A percentile compares a stretch with the other conserved stretches of the same genome.
phyloP scores from a whole-genome alignment of 2,113 vertebrate genomes.

The Rhinogobius similis region DNA sequence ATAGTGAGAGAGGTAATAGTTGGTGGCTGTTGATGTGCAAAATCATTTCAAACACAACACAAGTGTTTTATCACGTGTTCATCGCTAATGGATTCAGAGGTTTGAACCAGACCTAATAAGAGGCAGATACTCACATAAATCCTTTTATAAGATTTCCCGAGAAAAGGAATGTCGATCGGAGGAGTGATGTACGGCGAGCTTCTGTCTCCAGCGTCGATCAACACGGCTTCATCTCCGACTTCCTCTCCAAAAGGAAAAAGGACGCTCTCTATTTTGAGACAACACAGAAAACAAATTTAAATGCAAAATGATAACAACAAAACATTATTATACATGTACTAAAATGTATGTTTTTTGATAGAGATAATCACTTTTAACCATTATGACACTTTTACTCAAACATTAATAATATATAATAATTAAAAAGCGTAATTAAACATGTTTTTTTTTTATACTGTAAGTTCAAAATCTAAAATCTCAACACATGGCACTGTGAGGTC shows the following conservation, averaged over 20 bases:
- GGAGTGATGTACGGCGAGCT: conserved; percentile 80
- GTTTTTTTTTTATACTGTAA: too few relatives aligned
- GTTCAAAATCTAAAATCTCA: too few relatives aligned
- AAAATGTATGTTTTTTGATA: background rate
- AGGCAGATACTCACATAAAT: conserved; percentile 76
- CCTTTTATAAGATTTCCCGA: conserved; percentile 74
- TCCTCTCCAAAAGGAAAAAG: conserved; percentile 78
- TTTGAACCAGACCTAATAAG: background rate
- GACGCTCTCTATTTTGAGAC: conserved; percentile 66
- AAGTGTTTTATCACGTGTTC: too few relatives aligned
- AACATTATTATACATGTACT: background rate
- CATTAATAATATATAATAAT: background rate
- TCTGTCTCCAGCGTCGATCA: conserved; percentile 68
- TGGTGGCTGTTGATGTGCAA: too few relatives aligned
- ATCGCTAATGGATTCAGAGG: too few relatives aligned
- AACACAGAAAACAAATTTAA: background rate
- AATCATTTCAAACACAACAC: too few relatives aligned
- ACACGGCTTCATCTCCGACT: conserved; percentile 70
- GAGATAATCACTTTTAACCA: too few relatives aligned
- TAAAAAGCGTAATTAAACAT: too few relatives aligned
- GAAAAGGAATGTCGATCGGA: conserved; percentile 73
- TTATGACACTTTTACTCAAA: too few relatives aligned
- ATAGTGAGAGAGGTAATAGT: background rate
- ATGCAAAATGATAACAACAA: background rate
- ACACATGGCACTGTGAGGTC: too few relatives aligned